A percentile compares a stretch with the other conserved stretches of the same genome.
Evolutionary conservation across 2,113 vertebrate species (phyloP).

Genomic region (Bufo gargarizans): DNA sequence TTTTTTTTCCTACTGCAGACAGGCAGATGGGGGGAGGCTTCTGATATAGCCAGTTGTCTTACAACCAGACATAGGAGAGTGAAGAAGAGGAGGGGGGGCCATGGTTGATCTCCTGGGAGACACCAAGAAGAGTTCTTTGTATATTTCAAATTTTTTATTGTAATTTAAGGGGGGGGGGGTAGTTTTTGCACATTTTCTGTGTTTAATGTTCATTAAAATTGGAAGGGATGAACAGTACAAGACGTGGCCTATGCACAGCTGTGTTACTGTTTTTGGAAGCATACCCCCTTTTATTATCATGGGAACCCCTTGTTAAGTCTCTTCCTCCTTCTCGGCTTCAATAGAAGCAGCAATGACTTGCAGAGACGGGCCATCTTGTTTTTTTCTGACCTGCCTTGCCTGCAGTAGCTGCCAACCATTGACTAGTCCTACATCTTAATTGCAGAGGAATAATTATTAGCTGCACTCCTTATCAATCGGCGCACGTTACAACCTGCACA

Average conservation of each 20-base stretch:
- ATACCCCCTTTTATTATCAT: not conserved
- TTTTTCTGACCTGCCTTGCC: not conserved
- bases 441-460: conserved; percentile 26
- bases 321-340: not conserved
- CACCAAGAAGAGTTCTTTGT: no score
- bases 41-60: not conserved
- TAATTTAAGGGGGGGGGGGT: no score
- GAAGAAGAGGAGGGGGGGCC: not conserved
- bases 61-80: not conserved
- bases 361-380: not conserved
- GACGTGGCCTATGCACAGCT: no score
- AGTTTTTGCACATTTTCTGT: no score
- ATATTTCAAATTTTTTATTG: no score
- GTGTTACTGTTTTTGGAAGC: no score
- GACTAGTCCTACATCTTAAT: not conserved
- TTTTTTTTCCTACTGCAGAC: no score
- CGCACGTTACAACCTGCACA: not conserved
- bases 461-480: not conserved
- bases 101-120: not conserved
- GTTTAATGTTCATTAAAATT: no score
- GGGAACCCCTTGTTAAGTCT: not conserved
- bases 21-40: not conserved
- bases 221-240: no score
- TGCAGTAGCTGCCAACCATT: not conserved
- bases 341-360: not conserved